These are phyloP conservation scores for Dynastes tityus DNA, from an alignment of 2,888 invertebrate genomes.

Conservation along the genomic window DNA sequence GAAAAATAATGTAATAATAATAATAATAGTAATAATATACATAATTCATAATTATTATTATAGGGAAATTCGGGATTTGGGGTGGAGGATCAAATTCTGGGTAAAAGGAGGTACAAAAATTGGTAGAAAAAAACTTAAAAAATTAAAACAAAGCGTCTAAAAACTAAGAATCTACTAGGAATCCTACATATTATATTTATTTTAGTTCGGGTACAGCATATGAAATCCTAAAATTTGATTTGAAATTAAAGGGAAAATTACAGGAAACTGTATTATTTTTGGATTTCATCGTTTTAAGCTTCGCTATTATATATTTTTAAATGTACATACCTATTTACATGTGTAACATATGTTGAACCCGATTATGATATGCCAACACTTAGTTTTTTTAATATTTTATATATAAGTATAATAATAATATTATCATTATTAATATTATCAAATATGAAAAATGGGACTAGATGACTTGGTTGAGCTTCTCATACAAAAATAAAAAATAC, in stretches of 20 bases:
- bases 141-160: constrained; percentile 19
- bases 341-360: constrained; percentile 60
- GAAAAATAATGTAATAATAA: constrained; percentile 43
- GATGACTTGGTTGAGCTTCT: constrained; percentile 70
- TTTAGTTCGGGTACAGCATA: constrained; percentile 56
- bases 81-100: constrained; percentile 23
- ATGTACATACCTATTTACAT: constrained; percentile 31
- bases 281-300: constrained; percentile 19
- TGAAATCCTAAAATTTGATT: background rate
- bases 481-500: constrained; percentile 71
- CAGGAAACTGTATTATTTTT: background rate
- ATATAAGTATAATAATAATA: constrained; percentile 45
- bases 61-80: constrained; percentile 41
- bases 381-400: constrained; percentile 49
- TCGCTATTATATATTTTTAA: background rate
- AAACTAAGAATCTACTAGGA: background rate
- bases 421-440: constrained; percentile 50
- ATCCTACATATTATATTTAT: constrained; percentile 21
- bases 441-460: constrained; percentile 64
- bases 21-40: constrained; percentile 39
- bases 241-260: background rate
- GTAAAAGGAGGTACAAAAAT: constrained; percentile 9
- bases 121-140: constrained; percentile 7
- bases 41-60: constrained; percentile 21
- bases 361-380: constrained; percentile 69